These are phyloP conservation scores for Pteruthius melanotis DNA, from an alignment of 2,113 vertebrate species.

Conservation along the genomic window DNA sequence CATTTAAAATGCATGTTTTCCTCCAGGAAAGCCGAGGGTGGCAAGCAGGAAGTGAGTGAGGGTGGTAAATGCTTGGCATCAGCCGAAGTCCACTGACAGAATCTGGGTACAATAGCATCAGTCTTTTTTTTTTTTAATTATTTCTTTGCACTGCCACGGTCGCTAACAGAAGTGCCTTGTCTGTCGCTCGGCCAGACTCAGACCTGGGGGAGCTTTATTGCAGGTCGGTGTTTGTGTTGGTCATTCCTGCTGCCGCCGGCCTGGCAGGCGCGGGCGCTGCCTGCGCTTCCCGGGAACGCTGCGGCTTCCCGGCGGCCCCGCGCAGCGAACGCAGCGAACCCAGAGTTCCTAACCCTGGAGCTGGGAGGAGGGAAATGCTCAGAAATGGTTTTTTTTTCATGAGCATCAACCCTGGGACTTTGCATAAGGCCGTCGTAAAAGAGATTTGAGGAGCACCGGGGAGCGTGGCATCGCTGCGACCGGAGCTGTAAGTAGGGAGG, in stretches of 20 bases:
- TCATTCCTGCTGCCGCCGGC: neutral
- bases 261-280: neutral
- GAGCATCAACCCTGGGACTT: neutral
- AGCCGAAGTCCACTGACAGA: neutral
- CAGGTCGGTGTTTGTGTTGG: neutral
- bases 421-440: fast-evolving
- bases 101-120: neutral
- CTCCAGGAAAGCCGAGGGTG: conserved; percentile 28
- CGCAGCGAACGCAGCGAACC: fast-evolving
- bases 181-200: fast-evolving
- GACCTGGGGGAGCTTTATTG: conserved; percentile 7
- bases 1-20: conserved; percentile 49
- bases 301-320: neutral
- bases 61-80: conserved; percentile 49
- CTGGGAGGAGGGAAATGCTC: neutral
- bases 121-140: neutral
- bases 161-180: conserved; percentile 13
- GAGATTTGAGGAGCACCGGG: fast-evolving
- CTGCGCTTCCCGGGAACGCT: neutral
- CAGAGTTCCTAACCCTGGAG: neutral
- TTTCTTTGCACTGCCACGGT: neutral
- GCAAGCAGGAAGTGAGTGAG: conserved; percentile 27
- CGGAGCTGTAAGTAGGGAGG: neutral
- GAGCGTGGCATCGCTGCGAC: fast-evolving
- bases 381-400: fast-evolving